Base-by-base conservation (phyloP, 2,888 invertebrate genomes). In the Scaeva pyrastri region DNA sequence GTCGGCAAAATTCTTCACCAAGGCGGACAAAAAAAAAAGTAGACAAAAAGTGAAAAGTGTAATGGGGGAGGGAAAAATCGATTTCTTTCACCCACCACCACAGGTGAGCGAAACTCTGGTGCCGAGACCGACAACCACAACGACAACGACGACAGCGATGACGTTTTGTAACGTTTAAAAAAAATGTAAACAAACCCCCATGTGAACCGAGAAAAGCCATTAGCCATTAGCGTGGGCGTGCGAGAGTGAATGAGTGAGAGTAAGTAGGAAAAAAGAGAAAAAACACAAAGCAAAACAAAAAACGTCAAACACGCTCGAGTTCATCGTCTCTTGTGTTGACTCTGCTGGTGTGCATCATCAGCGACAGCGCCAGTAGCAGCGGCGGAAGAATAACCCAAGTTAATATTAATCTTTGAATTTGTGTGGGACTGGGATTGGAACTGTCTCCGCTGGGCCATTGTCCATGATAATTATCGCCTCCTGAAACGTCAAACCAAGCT, bases 101-200 rank as follows among this genome's bases (percentile, higher is more conserved):
- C 68, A 70, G 76, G 68, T 77, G 70, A 70, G 60, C 31, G 52
- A 43, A 60, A 62, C 60, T 56, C 43, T 55, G 36, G 52, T 45
- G 7, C 19, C 26, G 14, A 39, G 50, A 41, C 45, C 60, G 48
- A 23, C 31, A 31, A 55, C 45, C 50, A 58, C 45, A 19, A 45
- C 16, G 66, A 26, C 41, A 50, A n/a, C 48, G 39, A 36, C 68
- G 60, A 4, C 21, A 52, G 23, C 48, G 58, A 58, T 31, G 23
- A 45, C 19, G 64, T 81, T 31, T 81, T 80, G 66, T 81, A 68
- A 48, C 60, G 26, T 76, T 68, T 68, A 66, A 58, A 21, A 52
- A 64, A 60, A 77, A 81, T 76, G 81, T 85, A 85, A 85, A 85
- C 85, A 85, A 74, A 56, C 73, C 56, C 68, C 60, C 68, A 56